These are phyloP conservation scores for Passer domesticus DNA, from an alignment of 2,113 vertebrate genomes.

Conservation along the genomic window DNA sequence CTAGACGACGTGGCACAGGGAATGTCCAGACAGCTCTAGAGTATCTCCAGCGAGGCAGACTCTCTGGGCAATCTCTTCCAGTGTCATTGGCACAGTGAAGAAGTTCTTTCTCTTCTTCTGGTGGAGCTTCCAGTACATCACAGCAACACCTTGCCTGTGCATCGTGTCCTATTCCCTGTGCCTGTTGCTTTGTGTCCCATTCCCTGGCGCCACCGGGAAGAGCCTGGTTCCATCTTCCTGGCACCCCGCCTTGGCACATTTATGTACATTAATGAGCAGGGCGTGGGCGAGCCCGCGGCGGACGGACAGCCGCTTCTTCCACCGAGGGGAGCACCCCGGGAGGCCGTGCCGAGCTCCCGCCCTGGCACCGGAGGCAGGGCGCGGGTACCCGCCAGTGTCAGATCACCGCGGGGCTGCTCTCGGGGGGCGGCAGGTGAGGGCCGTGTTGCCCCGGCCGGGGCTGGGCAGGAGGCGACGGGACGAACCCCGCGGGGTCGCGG, in stretches of 20 bases:
- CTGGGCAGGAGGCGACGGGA: no score
- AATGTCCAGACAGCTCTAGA: not conserved
- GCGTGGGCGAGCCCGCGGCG: not conserved
- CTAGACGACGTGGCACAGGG: not conserved
- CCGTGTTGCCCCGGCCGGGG: not conserved
- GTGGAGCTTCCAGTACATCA: not conserved
- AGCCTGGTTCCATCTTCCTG: not conserved
- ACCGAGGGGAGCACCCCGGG: rapidly evolving
- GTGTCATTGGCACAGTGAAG: not conserved
- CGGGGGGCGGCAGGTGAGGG: not conserved
- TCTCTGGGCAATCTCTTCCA: not conserved
- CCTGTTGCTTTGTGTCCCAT: not conserved
- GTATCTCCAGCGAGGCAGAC: not conserved
- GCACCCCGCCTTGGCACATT: not conserved
- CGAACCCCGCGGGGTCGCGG: no score
- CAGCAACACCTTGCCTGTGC: not conserved
- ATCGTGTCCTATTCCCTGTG: no score
- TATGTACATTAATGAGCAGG: rapidly evolving
- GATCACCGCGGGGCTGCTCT: not conserved
- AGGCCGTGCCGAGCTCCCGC: not conserved
- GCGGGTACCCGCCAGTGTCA: not conserved
- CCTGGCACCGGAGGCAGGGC: not conserved
- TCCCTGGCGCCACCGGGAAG: not conserved
- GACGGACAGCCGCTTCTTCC: not conserved
- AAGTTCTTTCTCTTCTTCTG: not conserved